Evolutionary conservation across 2,113 vertebrate species (phyloP).

Genomic region (Burhinus oedicnemus): DNA sequence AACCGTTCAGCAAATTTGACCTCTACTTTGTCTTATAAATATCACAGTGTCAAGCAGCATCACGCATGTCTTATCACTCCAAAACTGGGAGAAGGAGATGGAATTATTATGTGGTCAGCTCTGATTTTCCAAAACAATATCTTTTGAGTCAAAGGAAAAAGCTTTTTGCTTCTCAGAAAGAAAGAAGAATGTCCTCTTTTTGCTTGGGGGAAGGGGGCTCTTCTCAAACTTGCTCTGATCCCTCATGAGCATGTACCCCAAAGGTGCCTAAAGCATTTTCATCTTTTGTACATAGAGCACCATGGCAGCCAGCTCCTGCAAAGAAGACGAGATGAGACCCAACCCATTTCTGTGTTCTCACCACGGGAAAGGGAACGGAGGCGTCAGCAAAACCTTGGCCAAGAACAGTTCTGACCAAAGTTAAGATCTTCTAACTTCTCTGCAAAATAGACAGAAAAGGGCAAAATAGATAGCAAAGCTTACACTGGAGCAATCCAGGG

Average conservation of each 20-base stretch:
- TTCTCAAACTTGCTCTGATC: not conserved
- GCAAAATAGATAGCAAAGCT: not conserved
- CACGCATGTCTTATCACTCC: constrained; percentile 28
- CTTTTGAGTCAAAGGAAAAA: constrained; percentile 31
- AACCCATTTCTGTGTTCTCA: not conserved
- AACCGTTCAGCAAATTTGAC: constrained; percentile 64
- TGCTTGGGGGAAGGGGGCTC: not conserved
- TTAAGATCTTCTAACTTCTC: not conserved
- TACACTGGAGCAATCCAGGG: not conserved
- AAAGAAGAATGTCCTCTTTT: not conserved
- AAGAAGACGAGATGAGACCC: not conserved
- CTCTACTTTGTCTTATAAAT: constrained; percentile 71
- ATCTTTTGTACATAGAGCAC: not conserved
- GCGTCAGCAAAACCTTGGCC: not conserved
- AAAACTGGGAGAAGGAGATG: constrained; percentile 18
- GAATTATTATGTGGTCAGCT: constrained; percentile 45
- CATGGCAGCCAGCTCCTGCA: not conserved
- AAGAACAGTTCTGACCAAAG: not conserved
- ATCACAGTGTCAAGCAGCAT: constrained; percentile 62
- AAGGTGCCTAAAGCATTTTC: not conserved
- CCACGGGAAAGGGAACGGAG: not conserved
- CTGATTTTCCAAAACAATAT: constrained; percentile 44
- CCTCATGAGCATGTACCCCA: not conserved
- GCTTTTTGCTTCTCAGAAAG: not conserved
- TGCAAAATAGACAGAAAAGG: not conserved